phyloP scores from a whole-genome alignment of 1,140 invertebrate genomes.

The Caerostris extrusa region DNA sequence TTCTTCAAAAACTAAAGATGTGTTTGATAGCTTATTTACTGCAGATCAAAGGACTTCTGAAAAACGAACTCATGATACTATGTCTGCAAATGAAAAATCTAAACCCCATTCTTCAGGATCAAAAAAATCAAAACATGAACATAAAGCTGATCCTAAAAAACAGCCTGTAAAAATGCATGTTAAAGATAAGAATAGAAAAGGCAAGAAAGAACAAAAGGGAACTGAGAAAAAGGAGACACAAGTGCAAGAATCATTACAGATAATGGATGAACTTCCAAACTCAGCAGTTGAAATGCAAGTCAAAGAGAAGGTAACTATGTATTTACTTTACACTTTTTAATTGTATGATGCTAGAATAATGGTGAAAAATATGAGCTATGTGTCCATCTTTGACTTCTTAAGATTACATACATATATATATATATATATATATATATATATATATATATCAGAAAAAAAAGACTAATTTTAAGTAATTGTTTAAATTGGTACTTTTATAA shows the following conservation, averaged over 20 bases:
- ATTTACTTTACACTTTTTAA: neutral
- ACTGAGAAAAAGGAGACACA: conserved; percentile 59
- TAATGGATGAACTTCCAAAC: conserved; percentile 90
- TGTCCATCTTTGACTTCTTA: no score
- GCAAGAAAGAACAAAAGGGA: conserved; percentile 62
- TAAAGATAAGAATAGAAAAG: conserved; percentile 67
- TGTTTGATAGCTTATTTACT: conserved; percentile 74
- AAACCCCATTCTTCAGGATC: conserved; percentile 39
- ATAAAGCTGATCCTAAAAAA: conserved; percentile 51
- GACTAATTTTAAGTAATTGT: no score
- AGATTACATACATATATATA: no score
- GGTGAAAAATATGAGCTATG: no score
- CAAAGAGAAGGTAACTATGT: conserved; percentile 92
- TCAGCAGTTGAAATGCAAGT: conserved; percentile 97
- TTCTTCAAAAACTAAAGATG: conserved; percentile 69
- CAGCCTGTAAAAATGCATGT: conserved; percentile 62
- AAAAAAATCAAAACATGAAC: conserved; percentile 70
- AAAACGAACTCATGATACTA: conserved; percentile 52
- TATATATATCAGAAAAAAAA: no score
- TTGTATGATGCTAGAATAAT: no score
- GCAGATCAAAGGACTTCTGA: conserved; percentile 62
- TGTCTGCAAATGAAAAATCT: conserved; percentile 37
- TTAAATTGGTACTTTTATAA: no score
- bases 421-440: no score
- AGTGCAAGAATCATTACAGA: conserved; percentile 77